These are phyloP conservation scores for Euzetes globulus DNA, from an alignment of 2,888 invertebrate genomes.

Conservation along the genomic window DNA sequence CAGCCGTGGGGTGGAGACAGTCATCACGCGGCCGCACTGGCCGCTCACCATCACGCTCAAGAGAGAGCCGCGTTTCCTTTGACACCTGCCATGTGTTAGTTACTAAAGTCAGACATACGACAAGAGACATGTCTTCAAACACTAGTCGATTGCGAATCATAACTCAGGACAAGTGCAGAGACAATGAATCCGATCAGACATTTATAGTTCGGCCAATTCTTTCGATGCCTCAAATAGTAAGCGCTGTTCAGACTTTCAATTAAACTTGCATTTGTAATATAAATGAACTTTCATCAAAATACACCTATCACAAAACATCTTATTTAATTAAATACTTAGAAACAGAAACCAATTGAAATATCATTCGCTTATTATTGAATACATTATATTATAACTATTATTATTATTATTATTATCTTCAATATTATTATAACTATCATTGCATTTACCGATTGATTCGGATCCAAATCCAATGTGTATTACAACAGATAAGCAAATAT, in stretches of 20 bases:
- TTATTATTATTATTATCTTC: conserved; percentile 4
- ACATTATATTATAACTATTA: not conserved
- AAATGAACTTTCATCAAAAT: not conserved
- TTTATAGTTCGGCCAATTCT: not conserved
- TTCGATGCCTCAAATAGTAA: conserved; percentile 4
- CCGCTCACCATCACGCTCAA: not conserved
- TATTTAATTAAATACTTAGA: not conserved
- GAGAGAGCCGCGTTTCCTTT: not conserved
- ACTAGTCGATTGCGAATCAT: conserved; percentile 20
- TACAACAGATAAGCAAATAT: not conserved
- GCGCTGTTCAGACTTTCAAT: not conserved
- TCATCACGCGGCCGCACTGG: conserved; percentile 38
- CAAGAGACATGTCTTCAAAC: not conserved
- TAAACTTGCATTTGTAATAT: not conserved
- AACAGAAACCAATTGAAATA: not conserved
- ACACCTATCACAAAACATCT: not conserved
- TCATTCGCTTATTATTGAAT: conserved; percentile 1
- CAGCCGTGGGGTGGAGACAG: conserved; percentile 62
- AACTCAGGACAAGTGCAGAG: not conserved
- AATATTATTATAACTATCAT: not conserved
- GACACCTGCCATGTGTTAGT: conserved; percentile 1
- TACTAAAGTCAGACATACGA: not conserved
- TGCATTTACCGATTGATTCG: not conserved
- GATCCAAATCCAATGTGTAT: not conserved
- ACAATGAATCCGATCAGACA: not conserved